These are phyloP conservation scores for Eretmochelys imbricata DNA, from an alignment of 2,113 vertebrate genomes.

Conservation along the genomic window DNA sequence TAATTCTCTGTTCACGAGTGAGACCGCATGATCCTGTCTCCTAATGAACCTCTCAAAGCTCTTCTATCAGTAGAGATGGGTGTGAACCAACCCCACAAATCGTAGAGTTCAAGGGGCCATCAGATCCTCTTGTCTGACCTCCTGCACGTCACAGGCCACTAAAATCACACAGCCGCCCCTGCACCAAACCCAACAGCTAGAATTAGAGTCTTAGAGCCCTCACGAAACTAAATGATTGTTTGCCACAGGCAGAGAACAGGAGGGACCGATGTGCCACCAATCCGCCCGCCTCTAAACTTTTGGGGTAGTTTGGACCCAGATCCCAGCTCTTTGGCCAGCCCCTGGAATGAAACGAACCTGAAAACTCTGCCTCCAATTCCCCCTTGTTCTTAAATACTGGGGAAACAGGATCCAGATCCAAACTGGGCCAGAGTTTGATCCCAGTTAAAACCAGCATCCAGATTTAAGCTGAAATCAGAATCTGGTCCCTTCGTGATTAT, in stretches of 20 bases:
- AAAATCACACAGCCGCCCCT: not conserved
- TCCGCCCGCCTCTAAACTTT: not conserved
- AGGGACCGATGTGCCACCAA: not conserved
- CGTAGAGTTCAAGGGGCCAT: not conserved
- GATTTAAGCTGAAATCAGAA: not conserved
- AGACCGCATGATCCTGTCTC: not conserved
- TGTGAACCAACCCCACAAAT: not conserved
- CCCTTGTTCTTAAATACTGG: not conserved
- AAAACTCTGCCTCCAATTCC: not conserved
- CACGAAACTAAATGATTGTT: not conserved
- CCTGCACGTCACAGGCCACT: not conserved
- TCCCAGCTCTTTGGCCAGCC: not conserved
- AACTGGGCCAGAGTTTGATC: not conserved
- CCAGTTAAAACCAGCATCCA: accelerated
- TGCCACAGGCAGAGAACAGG: not conserved
- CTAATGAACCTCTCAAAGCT: not conserved
- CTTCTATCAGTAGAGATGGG: not conserved
- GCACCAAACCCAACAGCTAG: not conserved
- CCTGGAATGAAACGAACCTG: not conserved
- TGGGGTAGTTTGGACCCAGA: not conserved
- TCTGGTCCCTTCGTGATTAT: not conserved
- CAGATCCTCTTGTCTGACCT: not conserved
- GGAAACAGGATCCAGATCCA: not conserved
- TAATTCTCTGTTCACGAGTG: not conserved
- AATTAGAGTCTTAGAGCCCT: not conserved